Conservation (phyloP, 1,140 invertebrate genomes). For the Drosophila sulfurigaster region DNA sequence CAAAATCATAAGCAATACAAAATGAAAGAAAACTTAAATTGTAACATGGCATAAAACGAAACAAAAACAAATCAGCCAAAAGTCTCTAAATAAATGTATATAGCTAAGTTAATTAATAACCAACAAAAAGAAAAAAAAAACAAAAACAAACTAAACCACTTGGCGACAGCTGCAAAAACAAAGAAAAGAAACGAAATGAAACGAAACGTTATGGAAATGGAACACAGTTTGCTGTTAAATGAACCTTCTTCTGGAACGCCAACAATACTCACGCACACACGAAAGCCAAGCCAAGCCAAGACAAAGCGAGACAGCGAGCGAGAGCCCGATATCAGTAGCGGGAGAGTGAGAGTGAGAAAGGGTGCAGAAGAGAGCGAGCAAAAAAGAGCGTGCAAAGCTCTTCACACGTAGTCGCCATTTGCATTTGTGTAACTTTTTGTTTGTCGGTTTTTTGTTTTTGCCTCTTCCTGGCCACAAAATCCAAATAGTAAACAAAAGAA, state of each 20-base stretch:
- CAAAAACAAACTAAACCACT: background rate
- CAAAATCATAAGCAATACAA: slow-evolving; percentile 50
- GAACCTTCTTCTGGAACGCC: slow-evolving; percentile 10
- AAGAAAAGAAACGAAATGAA: background rate
- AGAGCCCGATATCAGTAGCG: slow-evolving; percentile 2
- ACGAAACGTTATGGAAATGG: background rate
- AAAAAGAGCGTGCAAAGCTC: background rate
- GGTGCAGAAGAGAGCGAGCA: background rate
- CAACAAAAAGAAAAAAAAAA: slow-evolving; percentile 1
- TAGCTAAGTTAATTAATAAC: slow-evolving; percentile 15
- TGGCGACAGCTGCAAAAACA: background rate
- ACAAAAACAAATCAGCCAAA: slow-evolving; percentile 12
- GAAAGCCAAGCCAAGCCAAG: background rate
- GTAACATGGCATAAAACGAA: slow-evolving; percentile 11
- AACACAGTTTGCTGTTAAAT: background rate
- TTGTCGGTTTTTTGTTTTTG: background rate
- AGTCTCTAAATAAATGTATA: slow-evolving; percentile 14
- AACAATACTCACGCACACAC: slow-evolving; percentile 34
- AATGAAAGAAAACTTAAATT: slow-evolving; percentile 11
- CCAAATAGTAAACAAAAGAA: background rate
- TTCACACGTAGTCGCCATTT: background rate
- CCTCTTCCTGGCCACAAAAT: background rate
- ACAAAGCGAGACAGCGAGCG: background rate
- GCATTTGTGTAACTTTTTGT: background rate
- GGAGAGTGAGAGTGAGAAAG: background rate